Evolutionary conservation across 64 coral and sea anemone species (phyloP).

Genomic region (Acropora yongei): DNA sequence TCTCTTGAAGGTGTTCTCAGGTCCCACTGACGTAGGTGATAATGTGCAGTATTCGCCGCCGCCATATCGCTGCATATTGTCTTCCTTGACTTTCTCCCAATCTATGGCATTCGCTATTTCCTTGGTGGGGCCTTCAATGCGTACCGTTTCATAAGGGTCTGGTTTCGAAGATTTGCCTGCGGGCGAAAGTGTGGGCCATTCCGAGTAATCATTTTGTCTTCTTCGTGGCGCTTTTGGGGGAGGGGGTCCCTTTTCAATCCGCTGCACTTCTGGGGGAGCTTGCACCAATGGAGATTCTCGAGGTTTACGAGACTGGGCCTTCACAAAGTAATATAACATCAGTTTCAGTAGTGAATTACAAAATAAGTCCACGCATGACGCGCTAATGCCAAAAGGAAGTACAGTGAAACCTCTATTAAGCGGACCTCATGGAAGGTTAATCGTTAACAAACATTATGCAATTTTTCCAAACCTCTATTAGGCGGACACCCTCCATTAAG

Average conservation of each 20-base stretch:
- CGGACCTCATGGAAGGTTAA: too few species aligned
- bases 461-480: too few species aligned
- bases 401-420: too few species aligned
- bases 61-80: background rate
- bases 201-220: constrained; percentile 25
- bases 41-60: constrained; percentile 89
- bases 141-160: constrained; percentile 72
- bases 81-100: constrained; percentile 8
- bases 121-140: constrained; percentile 66
- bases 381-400: too few species aligned
- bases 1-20: constrained; percentile 36
- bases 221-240: constrained; percentile 36
- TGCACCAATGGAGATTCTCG: background rate
- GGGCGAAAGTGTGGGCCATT: background rate
- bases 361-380: too few species aligned
- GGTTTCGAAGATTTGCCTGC: background rate
- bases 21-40: constrained; percentile 64
- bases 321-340: background rate
- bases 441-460: too few species aligned
- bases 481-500: too few species aligned
- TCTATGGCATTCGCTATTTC: constrained; percentile 4
- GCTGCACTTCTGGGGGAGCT: background rate
- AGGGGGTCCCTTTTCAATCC: constrained; percentile 51
- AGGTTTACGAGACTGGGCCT: background rate
- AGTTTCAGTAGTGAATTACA: background rate